Evolutionary conservation across 2,888 invertebrate genomes (phyloP), one percentile per base, ranked within the genome.

Genomic region (Harpalus rubripes): DNA sequence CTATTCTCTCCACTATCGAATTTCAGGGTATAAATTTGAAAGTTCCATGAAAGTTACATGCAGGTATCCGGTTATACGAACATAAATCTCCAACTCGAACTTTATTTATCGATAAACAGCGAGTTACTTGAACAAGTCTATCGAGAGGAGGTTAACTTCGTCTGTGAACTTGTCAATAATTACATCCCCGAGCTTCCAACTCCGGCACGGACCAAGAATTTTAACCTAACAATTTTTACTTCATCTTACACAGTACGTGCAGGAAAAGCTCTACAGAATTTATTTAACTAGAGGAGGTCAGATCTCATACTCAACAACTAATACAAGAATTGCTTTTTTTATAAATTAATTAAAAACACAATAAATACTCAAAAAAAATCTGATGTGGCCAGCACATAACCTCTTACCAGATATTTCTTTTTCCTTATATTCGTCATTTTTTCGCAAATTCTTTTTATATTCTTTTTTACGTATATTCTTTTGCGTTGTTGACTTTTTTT

Each of bases 61-160:
- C 61, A 80, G 61, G 80, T 61, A 80, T 80, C 63, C 80, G 80
- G 16, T 80, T 80, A 80, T 80, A 61, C 61, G 39, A 15, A 12
- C 61, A 80, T 80, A 80, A 80, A 80, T 80, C 61, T 80, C 59
- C 15, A 61, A 41, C 61, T 61, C 59, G 15, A 61, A 41, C 61
- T 61, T 80, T 80, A 78, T 78, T 78, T 78, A 78, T 78, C 78
- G 78, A 78, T 78, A 78, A 78, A 78, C 78, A 78, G 56, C 56
- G 26, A 58, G 58, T n/a, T n/a, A 58, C 78, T 78, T 58, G 26
- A 78, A 78, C 58, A 44, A 74, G 72, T 74, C 72, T 68, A 68
- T 68, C 26, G 63, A n/a, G 63, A n/a, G 39, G 39, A 52, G 44
- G 44, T 52, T 52, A 52, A 52, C 44, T 52, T 52, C 44, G 44